Evolutionary conservation across 2,888 invertebrate species (phyloP), one percentile per base, ranked within the genome.

Genomic region (Campoletis raptor): DNA sequence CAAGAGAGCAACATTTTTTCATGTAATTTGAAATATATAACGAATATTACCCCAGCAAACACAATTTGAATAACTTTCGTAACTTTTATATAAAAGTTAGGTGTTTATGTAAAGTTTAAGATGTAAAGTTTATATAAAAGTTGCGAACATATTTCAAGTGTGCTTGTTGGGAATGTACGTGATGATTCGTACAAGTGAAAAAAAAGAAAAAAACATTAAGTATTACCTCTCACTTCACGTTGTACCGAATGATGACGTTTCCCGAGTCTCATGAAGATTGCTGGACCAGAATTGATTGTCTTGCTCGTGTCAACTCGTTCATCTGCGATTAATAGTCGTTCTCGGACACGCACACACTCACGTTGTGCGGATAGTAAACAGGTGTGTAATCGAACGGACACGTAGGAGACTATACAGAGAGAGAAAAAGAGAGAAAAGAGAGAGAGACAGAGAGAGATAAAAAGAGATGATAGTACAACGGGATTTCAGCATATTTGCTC

Each of bases 401-500:
- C 52, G 30, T 24, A 40, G 40, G 40, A 40, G 40, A 40, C 40
- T 40, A 40, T 9, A 40, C 8, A 40, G 40, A 9, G 40, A 40
- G 2, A 40, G 40, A 40, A 40, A 40, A 9, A 40, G 5, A 40
- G 40, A 6, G 6, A 9, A 36, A 37, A 40, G 40, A 12, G 61
- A 24, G 8, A 12, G 76, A 18, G 74, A 21, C 24, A 40, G 15
- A 21, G 57, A 12, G 45, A 45, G 45, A 45, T 10, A 45, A 15
- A 45, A 15, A 64, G 30, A 64, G 9, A 24, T 8, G 15, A 54
- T 10, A 15, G 42, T 77, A 77, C 36, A 78, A 48, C 8, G 66
- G 36, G 64, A 48, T 70, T 52, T 24, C 36, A 81, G 66, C 66
- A 74, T 69, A 74, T 74, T 74, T 81, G 66, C 67, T 52, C 48